Evolutionary conservation across 2,113 vertebrate species (phyloP).

Genomic region (Scomber colias): DNA sequence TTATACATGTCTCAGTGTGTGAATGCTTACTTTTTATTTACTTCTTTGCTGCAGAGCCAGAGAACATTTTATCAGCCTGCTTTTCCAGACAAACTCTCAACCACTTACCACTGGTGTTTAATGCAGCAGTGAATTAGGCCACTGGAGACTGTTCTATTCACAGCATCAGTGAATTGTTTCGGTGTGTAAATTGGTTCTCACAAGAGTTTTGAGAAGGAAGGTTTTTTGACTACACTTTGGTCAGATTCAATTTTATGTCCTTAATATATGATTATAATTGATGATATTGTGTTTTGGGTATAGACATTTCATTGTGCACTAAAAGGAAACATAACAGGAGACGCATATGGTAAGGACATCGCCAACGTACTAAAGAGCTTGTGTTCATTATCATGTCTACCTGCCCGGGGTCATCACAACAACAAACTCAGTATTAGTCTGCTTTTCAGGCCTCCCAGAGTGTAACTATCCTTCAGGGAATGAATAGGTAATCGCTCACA

Average conservation of each 20-base stretch:
- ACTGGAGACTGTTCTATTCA: slow-evolving; percentile 51
- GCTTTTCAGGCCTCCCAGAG: background rate
- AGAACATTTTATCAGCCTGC: slow-evolving; percentile 39
- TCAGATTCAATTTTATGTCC: background rate
- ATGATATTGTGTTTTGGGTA: background rate
- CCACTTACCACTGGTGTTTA: slow-evolving; percentile 43
- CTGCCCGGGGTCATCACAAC: background rate
- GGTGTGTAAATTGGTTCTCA: slow-evolving; percentile 54
- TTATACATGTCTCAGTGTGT: slow-evolving; percentile 19
- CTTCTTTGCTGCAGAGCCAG: slow-evolving; percentile 36
- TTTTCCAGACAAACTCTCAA: slow-evolving; percentile 41
- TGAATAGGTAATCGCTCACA: slow-evolving; percentile 4
- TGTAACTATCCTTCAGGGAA: background rate
- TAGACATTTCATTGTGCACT: slow-evolving; percentile 6
- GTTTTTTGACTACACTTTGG: slow-evolving; percentile 32
- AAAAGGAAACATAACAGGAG: background rate
- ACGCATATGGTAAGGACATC: background rate
- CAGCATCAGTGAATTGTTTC: slow-evolving; percentile 53
- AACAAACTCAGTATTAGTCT: slow-evolving; percentile 7
- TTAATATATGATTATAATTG: slow-evolving; percentile 6
- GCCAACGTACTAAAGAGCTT: background rate
- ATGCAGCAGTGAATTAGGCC: slow-evolving; percentile 55
- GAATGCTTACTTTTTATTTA: slow-evolving; percentile 38
- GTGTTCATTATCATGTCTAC: background rate
- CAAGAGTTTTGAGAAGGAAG: slow-evolving; percentile 28